These are phyloP conservation scores for Tiaroga cobitis DNA, from an alignment of 2,797 vertebrate genomes.

Conservation along the genomic window DNA sequence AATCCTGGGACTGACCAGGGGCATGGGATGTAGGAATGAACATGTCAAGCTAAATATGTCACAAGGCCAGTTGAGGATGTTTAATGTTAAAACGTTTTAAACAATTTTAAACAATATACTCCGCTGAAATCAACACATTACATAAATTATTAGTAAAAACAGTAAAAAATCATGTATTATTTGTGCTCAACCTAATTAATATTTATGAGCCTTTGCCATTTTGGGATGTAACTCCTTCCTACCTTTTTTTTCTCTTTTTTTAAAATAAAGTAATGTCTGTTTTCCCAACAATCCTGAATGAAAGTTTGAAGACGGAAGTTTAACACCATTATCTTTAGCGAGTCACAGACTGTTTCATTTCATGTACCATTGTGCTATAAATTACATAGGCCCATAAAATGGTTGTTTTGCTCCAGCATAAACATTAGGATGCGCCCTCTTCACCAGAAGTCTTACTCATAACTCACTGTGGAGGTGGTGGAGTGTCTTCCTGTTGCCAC, in stretches of 20 bases:
- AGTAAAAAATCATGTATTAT: background rate
- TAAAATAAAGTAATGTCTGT: background rate
- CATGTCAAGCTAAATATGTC: background rate
- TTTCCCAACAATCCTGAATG: background rate
- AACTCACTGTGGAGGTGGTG: constrained; percentile 71
- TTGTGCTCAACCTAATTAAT: background rate
- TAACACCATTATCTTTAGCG: background rate
- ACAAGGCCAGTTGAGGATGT: background rate
- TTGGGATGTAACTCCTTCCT: background rate
- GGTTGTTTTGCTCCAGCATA: constrained; percentile 68
- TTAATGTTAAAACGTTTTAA: background rate
- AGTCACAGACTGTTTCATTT: background rate
- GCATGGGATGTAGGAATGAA: background rate
- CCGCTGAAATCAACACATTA: background rate
- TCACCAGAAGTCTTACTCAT: constrained; percentile 81
- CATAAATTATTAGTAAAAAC: background rate
- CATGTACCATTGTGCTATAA: background rate
- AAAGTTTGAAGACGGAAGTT: background rate
- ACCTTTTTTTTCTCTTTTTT: background rate
- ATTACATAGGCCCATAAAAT: constrained; percentile 35
- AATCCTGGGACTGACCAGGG: background rate
- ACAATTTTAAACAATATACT: background rate
- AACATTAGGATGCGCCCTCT: constrained; percentile 75
- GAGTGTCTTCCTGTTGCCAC: constrained; percentile 72
- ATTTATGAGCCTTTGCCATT: background rate